Base-by-base conservation (phyloP, 2,888 invertebrate genomes). In the Troides helena region DNA sequence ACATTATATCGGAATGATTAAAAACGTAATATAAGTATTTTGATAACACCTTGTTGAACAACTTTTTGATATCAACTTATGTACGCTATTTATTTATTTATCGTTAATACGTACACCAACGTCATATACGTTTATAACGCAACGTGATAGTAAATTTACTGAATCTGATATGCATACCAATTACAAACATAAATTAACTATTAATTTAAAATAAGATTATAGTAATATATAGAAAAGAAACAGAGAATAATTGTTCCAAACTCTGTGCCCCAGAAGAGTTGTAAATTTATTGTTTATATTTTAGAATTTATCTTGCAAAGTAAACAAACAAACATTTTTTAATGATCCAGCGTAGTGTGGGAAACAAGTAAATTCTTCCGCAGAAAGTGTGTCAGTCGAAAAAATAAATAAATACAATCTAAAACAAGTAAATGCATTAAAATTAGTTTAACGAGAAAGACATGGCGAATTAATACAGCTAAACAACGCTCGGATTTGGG, bases 401-500 rank as follows among this genome's bases (percentile, higher is more conserved):
- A 50, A 50, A 14, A 50, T 21, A 21, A 21, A 21, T 21, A 50
- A 5, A 53, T n/a, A n/a, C 53, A n/a, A 18, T 18, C 0, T 53
- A 53, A 53, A 53, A 53, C n/a, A 64, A 61, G 21, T 23, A 62
- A 59, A 12, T 25, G 36, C 39, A 60, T 43, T 30, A 43, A n/a
- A 67, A 23, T 56, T 50, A 21, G 60, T 18, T 36, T 74, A 74
- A 72, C 71, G 73, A 72, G 72, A 66, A 69, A 73, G 74, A 73
- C 75, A 74, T 77, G 73, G 76, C 74, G 80, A 82, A 83, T 85
- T 81, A 83, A 82, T 82, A 80, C 79, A 76, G 78, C 81, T 84
- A 85, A 87, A 83, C 84, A 86, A 82, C 81, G 77, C 78, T 78
- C 78, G 77, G 79, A 85, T 86, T 84, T 78, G 78, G 83, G 81